Base-by-base conservation (phyloP, 1,140 invertebrate genomes). In the Camponotus pennsylvanicus region DNA sequence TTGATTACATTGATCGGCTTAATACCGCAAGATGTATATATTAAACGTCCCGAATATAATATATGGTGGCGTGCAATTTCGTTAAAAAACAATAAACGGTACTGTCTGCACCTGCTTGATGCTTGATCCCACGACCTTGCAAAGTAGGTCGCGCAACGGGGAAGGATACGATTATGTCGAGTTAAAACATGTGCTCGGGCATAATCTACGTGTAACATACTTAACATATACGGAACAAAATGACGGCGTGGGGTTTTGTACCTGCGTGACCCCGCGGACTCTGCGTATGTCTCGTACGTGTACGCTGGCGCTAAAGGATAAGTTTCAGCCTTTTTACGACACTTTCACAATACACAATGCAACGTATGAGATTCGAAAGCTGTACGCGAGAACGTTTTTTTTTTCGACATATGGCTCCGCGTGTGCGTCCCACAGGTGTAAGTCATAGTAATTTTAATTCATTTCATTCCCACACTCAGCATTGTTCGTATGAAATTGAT, bases 91-190 rank as follows among this genome's bases (percentile, higher is more conserved):
- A 88, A 84, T 88, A 77, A 86, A 89, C 84, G 78, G 78, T 71
- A 87, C 89, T 89, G 73, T 80, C 67, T 80, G 84, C 61, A 77
- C 75, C 85, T 78, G 73, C 75, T 73, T 69, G 85, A 85, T 76
- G 83, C 49, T 87, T 90, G 89, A 89, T 90, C 89, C 86, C 82
- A 89, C 91, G 91, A 90, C 90, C 90, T 92, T 92, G 91, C 79
- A 67, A 93, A 93, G 90, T 93, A 88, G 92, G 92, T 92, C 92
- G 91, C 89, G 85, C 89, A 90, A 91, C 87, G 92, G 88, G 61
- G 69, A 90, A 88, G 77, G 71, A 91, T 88, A 88, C 88, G 88
- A 91, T 88, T 89, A 89, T 89, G 69, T 87, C 91, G 85, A 86
- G 88, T 84, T 88, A 77, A 90, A 87, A 89, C 88, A 86, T 91